A percentile compares a stretch with the other conserved stretches of the same genome.
phyloP scores from a whole-genome alignment of 2,797 vertebrate genomes.

The Ataeniobius toweri region DNA sequence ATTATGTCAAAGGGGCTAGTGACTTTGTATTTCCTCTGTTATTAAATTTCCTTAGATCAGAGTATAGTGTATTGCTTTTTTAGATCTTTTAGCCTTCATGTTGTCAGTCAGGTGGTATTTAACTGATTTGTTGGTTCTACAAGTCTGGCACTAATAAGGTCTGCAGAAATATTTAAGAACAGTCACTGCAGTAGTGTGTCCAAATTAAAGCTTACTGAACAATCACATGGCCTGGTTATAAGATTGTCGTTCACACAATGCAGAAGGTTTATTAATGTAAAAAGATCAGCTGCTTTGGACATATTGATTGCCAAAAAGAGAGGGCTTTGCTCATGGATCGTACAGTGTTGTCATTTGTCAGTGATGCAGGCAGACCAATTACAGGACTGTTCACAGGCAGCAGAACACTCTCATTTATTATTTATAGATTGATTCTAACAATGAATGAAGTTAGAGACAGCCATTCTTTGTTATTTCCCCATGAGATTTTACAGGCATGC shows the following conservation, averaged over 20 bases:
- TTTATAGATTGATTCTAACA: conserved; percentile 32
- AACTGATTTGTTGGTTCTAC: neutral
- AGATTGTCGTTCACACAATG: neutral
- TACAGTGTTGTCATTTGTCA: conserved; percentile 20
- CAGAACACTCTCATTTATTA: conserved; percentile 42
- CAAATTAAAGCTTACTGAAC: neutral
- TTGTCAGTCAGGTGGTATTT: neutral
- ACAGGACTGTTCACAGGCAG: conserved; percentile 12
- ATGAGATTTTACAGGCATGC: conserved; percentile 13
- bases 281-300: conserved; percentile 7
- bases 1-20: neutral
- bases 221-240: neutral
- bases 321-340: conserved; percentile 7
- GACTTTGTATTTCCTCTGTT: neutral
- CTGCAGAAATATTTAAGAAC: neutral
- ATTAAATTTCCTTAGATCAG: neutral
- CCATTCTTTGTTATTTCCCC: conserved; percentile 13
- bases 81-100: neutral
- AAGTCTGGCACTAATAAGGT: neutral
- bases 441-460: conserved; percentile 21
- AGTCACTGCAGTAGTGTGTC: neutral
- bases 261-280: neutral
- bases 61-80: neutral
- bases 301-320: conserved; percentile 12
- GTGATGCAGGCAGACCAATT: conserved; percentile 26